Conservation (phyloP, 2,113 vertebrate species). For the Pollimyrus isidori region DNA sequence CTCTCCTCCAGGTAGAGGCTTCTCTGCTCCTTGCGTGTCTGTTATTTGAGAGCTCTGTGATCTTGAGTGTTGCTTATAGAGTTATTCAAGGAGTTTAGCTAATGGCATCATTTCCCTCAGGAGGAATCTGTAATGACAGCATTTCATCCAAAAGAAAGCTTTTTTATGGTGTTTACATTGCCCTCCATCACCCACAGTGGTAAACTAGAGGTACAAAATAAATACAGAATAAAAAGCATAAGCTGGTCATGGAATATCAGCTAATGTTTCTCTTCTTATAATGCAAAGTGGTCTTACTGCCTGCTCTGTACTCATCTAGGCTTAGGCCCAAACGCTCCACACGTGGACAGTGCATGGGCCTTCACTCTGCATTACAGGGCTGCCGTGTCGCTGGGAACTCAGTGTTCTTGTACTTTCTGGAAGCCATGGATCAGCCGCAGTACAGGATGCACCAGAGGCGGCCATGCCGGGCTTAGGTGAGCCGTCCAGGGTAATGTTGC, state of each 20-base stretch:
- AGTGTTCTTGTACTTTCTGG: neutral
- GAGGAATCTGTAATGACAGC: conserved; percentile 3
- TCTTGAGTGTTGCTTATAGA: neutral
- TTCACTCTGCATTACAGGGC: neutral
- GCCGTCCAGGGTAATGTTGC: neutral
- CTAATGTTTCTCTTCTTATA: neutral
- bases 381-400: neutral
- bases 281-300: neutral
- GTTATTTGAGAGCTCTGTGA: conserved; percentile 4
- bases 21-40: neutral
- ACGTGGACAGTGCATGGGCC: neutral
- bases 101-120: conserved; percentile 3
- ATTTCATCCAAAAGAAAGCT: neutral
- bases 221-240: neutral
- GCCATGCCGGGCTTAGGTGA: neutral
- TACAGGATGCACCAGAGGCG: neutral
- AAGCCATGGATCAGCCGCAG: neutral
- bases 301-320: neutral
- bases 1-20: neutral
- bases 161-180: neutral
- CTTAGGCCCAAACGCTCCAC: neutral
- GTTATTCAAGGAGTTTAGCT: neutral
- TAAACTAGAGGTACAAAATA: neutral
- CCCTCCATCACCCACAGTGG: neutral
- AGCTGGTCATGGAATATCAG: neutral